phyloP scores from a whole-genome alignment of 2,888 invertebrate species.

The Athetis lepigone region DNA sequence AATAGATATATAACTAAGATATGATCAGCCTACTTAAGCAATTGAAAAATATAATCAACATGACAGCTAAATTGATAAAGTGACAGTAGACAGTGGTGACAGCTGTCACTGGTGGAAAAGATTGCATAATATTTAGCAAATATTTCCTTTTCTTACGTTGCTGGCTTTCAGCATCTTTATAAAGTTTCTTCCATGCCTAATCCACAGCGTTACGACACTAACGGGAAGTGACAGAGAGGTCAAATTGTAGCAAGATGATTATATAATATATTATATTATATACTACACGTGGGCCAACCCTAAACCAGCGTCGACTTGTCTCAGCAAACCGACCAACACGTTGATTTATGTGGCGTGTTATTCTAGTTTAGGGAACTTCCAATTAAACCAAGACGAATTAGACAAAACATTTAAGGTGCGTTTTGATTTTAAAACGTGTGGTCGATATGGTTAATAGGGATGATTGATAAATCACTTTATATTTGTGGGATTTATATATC shows the following conservation, averaged over 20 bases:
- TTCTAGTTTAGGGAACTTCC: conserved; percentile 66
- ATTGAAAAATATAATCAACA: neutral
- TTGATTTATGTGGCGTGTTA: conserved; percentile 70
- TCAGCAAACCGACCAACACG: conserved; percentile 67
- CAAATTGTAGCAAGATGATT: conserved; percentile 35
- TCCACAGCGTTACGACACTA: conserved; percentile 30
- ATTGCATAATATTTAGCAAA: conserved; percentile 13
- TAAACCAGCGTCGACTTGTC: conserved; percentile 71
- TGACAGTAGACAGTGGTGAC: neutral
- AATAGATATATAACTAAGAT: neutral
- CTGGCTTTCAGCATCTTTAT: neutral
- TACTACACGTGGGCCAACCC: conserved; percentile 56
- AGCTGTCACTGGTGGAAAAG: conserved; percentile 5
- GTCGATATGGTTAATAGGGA: conserved; percentile 1
- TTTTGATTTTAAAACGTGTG: conserved; percentile 35
- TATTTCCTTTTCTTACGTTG: neutral
- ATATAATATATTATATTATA: conserved; percentile 37
- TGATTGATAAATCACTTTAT: conserved; percentile 35
- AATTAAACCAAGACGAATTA: conserved; percentile 64
- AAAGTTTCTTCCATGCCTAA: conserved; percentile 12
- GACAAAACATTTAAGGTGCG: conserved; percentile 57
- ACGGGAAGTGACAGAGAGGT: conserved; percentile 49
- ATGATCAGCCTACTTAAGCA: neutral
- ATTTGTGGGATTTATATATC: too few relatives aligned
- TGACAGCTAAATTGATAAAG: neutral